Conservation (phyloP, 2,888 invertebrate genomes). For the Rhingia campestris region DNA sequence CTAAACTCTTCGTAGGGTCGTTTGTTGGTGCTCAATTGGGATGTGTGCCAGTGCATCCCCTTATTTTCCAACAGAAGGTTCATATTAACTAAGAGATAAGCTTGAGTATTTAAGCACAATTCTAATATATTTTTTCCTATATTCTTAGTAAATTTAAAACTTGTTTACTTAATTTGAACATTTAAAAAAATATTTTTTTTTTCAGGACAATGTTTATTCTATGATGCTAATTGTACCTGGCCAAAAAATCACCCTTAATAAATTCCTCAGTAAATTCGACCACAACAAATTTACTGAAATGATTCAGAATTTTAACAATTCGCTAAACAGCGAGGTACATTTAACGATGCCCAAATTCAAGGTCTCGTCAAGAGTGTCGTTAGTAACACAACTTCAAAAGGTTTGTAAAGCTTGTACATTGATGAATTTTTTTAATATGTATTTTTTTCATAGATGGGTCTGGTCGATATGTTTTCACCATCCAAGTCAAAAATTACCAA, state of each 20-base stretch:
- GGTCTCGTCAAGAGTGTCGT: constrained; percentile 61
- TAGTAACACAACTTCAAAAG: constrained; percentile 74
- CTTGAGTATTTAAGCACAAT: no score
- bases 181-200: not conserved
- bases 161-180: no score
- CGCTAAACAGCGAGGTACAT: constrained; percentile 35
- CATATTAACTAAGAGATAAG: no score
- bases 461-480: constrained; percentile 82
- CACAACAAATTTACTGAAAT: constrained; percentile 78
- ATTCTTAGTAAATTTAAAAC: no score
- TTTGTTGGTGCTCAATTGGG: no score
- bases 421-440: not conserved
- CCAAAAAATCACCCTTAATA: constrained; percentile 78
- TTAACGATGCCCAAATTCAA: constrained; percentile 76
- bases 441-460: constrained; percentile 82
- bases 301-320: constrained; percentile 49
- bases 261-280: constrained; percentile 79
- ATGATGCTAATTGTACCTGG: constrained; percentile 83
- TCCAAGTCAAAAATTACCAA: constrained; percentile 81
- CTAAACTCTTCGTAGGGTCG: no score
- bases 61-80: no score
- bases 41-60: no score
- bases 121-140: no score
- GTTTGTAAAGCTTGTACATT: constrained; percentile 39
- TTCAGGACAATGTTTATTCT: constrained; percentile 83